Base-by-base conservation (phyloP, 2,888 invertebrate genomes). In the Ochlodes sylvanus region DNA sequence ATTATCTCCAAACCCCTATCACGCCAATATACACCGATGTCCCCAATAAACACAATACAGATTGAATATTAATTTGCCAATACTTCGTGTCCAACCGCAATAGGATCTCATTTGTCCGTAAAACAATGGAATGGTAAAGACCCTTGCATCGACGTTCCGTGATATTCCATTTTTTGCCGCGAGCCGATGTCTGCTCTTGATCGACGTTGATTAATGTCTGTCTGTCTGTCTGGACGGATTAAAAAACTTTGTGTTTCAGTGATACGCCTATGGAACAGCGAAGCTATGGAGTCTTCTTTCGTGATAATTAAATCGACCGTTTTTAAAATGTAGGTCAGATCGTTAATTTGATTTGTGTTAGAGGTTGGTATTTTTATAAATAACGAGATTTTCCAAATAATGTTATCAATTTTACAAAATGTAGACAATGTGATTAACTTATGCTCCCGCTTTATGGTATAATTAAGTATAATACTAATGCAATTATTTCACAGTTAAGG, bases 121-220 rank as follows among this genome's bases (percentile, higher is more conserved):
- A 54, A 60, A 66, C 66, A 60, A 60, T 66, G 47, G 27, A 41
- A 34, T 52, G 50, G 44, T 41, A 41, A 42, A 41, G 27, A 70
- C 57, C 71, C 71, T 7, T 38, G 65, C 60, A 54, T 62, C 55
- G 65, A 68, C 73, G 69, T 71, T 63, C 67, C 63, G 34, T 54
- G 55, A 61, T 69, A 64, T 55, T 62, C 47, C 57, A 64, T 70
- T 76, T 76, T 79, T 78, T 73, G 69, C 72, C 66, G 63, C 73
- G 74, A 75, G 75, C 77, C 77, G 77, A 72, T 72, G 83, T 79
- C 89, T 90, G 91, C 74, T 76, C 73, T 79, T 90, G 92, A 92
- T 89, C 82, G 92, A 92, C 92, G 84, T 89, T 91, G 92, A 93
- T 92, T 93, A 92, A 93, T 93, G 90, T 85, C 85, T 85, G 85